Conservation (phyloP, 92 coral and sea anemone genomes). For the Pocillopora meandrina region DNA sequence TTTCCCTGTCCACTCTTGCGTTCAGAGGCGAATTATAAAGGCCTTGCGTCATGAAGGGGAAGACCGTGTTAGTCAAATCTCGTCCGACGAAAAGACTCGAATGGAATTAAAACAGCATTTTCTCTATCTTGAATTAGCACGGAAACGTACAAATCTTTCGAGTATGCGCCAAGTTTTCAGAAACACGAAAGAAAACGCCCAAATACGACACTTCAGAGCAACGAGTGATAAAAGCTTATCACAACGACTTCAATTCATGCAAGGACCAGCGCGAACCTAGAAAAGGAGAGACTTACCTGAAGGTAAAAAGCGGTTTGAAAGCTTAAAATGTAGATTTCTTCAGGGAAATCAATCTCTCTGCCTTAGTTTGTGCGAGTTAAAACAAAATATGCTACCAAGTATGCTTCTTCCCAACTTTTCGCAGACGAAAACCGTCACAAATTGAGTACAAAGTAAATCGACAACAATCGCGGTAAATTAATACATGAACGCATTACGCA, state of each 20-base stretch:
- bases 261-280: constrained; percentile 16
- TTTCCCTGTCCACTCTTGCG: constrained; percentile 37
- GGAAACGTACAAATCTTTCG: not conserved
- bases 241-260: constrained; percentile 27
- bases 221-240: constrained; percentile 26
- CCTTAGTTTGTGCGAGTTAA: not conserved
- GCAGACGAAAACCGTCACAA: constrained; percentile 20
- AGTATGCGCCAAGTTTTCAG: too few relatives aligned
- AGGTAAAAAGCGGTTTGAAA: constrained; percentile 5
- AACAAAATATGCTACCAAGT: not conserved
- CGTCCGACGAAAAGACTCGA: not conserved
- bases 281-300: constrained; percentile 34
- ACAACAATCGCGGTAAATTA: constrained; percentile 45
- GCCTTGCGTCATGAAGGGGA: constrained; percentile 54
- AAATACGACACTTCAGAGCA: constrained; percentile 13
- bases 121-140: not conserved
- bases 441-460: constrained; percentile 35
- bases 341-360: not conserved
- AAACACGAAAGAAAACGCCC: constrained; percentile 25
- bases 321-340: not conserved
- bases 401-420: constrained; percentile 28
- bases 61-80: not conserved
- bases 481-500: constrained; percentile 32
- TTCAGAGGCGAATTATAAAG: constrained; percentile 36
- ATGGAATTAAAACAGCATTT: not conserved